Evolutionary conservation across 2,113 vertebrate species (phyloP), one percentile per base, ranked within the genome.

Genomic region (Lucifuga dentata): DNA sequence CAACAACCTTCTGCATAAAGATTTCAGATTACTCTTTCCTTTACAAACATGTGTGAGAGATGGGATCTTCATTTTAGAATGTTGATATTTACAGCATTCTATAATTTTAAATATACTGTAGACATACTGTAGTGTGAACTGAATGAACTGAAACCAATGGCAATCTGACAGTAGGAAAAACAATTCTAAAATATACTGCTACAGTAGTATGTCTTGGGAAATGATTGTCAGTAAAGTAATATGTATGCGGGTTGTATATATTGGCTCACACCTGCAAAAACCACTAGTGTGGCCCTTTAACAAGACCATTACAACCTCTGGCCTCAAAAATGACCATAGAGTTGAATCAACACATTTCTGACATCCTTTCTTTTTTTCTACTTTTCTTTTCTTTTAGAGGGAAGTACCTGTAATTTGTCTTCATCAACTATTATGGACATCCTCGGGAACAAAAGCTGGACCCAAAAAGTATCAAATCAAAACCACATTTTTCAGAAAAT

Each of bases 401-500:
- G 65, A 78, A 76, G 80, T 56, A 86, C 77, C 82, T 80, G 90
- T 88, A 91, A 92, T 94, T 92, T 91, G 78, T 93, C 92, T 92
- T 94, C 92, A 92, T 94, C 91, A 92, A 82, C 83, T 79, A 86
- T 88, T 89, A 89, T 76, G 79, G 91, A 92, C 87, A 84, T 88
- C 88, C 83, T 72, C 74, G 83, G 84, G 83, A 88, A 90, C 87
- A 91, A 85, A 92, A 86, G 79, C 73, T 45, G 59, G 76, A 89
- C 63, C 84, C 32, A 73, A 91, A 90, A 90, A 89, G 85, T 85
- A 93, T 93, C 88, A 90, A 91, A 91, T 91, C 91, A 92, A 90
- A 80, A 79, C 85, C 75, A 85, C 90, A 91, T 92, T 91, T 93
- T 93, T 92, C 91, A 90, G 86, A 91, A 91, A 90, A 92, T 93